Conservation (phyloP, 2,888 invertebrate species). For the Pachycephus smyrnensis region DNA sequence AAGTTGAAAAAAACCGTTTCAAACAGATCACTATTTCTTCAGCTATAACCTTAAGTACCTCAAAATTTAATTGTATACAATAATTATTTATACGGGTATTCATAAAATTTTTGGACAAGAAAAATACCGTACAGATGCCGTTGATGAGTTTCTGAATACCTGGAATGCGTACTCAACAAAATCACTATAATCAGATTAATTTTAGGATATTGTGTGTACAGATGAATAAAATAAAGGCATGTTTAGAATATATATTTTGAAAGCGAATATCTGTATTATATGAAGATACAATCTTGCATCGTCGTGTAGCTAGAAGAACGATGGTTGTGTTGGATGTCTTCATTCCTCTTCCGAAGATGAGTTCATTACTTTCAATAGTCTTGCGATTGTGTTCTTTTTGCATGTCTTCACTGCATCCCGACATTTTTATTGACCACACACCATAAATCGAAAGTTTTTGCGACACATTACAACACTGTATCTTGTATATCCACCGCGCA, state of each 20-base stretch:
- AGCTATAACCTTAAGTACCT: too few species aligned
- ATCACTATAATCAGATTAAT: conserved; percentile 35
- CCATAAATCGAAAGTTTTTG: conserved; percentile 11
- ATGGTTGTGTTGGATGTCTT: conserved; percentile 41
- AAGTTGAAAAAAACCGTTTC: too few species aligned
- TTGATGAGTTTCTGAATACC: too few species aligned
- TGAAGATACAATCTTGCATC: conserved; percentile 63
- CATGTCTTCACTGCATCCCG: conserved; percentile 2
- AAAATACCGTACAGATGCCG: too few species aligned
- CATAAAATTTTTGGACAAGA: too few species aligned
- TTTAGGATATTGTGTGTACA: conserved; percentile 60
- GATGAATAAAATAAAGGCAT: conserved; percentile 63
- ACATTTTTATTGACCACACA: conserved; percentile 17
- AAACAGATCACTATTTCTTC: too few species aligned
- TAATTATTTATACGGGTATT: too few species aligned
- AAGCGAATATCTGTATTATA: conserved; percentile 60
- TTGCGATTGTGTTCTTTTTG: conserved; percentile 12
- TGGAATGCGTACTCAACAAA: neutral
- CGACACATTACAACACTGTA: neutral
- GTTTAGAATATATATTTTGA: conserved; percentile 59
- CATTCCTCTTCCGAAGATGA: conserved; percentile 37
- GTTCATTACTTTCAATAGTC: neutral
- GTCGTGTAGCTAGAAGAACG: conserved; percentile 50
- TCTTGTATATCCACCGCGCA: neutral
- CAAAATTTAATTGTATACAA: too few species aligned